Base-by-base conservation (phyloP, 2,797 vertebrate genomes). In the Sebastolobus altivelis region DNA sequence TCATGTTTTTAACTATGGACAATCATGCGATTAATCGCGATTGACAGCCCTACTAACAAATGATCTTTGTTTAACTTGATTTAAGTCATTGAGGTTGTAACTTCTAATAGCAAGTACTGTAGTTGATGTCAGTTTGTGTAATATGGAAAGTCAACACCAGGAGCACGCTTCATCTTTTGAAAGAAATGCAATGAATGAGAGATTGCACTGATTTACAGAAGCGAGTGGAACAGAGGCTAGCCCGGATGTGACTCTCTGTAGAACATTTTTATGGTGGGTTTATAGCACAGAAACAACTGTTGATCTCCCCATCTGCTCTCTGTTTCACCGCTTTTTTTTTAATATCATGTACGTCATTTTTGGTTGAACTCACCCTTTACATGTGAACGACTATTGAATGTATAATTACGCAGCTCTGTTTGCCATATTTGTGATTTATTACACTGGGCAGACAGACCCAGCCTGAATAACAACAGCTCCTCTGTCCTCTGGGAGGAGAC, bases 401-500 rank as follows among this genome's bases (percentile, higher is more conserved):
- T 66, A 27, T 35, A 27, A 31, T 68, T 40, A 8, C 20, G 33
- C 55, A 43, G 66, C 46, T 65, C 58, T 62, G 2, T 33, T 35
- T 49, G 3, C 54, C 27, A 16, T 70, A 66, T 31, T 65, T 37
- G 8, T 60, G 49, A 80, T 79, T 77, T 76, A 80, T 84, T 63
- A 76, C 46, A 58, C 33, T 14, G 35, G 46, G 79, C 74, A 66
- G 63, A 70, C 38, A 54, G 52, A 72, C 29, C 43, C 59, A 52
- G 72, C 46, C 25, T 80, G 70, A 90, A 87, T 84, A 90, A 87
- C 78, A 81, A 69, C 79, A 35, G 69, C 82, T 89, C 63, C 84
- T 77, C 81, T 89, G 85, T 92, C 85, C 86, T 90, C 81, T 66
- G 81, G 88, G 71, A 81, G 79, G 40, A 88, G 81, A 87, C 59